Base-by-base conservation (phyloP, 1,140 invertebrate species). In the Bombus terrestris region DNA sequence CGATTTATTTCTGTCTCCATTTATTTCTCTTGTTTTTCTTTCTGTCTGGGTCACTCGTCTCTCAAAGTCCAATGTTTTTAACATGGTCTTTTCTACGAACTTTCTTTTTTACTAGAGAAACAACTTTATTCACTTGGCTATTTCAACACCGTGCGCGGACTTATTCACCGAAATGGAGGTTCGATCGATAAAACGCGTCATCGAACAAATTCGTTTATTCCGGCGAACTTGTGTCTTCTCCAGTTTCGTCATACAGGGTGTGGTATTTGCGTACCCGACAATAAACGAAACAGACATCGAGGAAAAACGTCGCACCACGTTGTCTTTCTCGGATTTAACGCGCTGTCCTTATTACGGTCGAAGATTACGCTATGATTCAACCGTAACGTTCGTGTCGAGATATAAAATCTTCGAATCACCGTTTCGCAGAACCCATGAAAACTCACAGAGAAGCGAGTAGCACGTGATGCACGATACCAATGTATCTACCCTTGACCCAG, bases 401-500 rank as follows among this genome's bases (percentile, higher is more conserved):
- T 47, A 73, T 81, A 74, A 81, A 81, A 73, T 37, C 18, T 15
- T 12, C 2, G 18, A 28, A 62, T 74, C 64, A 35, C 25, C 37
- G 53, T 59, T 64, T 37, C 69, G n/a, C 28, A 32, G 2, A 62
- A 43, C 3, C 39, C 39, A 28, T 81, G 73, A 81, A 35, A 66
- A 9, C 35, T 28, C 57, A 37, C 43, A 35, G 66, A 1, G 25
- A 39, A 41, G 39, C 41, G 32, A 3, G 12, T 10, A 9, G 18
- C 25, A 64, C 22, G 57, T 28, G 47, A 59, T 59, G 25, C 10
- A 22, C 32, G 18, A n/a, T 22, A 69, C 39, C n/a, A 13, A n/a
- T 22, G 32, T 3, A 47, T 66, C 13, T 22, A 74, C n/a, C 80
- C 81, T 74, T 82, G 81, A 74, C 69, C 81, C 39, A 74, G n/a